Percentiles rank a stretch among this genome's conserved stretches.
Conservation (phyloP, 2,888 invertebrate genomes). For the Scaptomyza polygonia region DNA sequence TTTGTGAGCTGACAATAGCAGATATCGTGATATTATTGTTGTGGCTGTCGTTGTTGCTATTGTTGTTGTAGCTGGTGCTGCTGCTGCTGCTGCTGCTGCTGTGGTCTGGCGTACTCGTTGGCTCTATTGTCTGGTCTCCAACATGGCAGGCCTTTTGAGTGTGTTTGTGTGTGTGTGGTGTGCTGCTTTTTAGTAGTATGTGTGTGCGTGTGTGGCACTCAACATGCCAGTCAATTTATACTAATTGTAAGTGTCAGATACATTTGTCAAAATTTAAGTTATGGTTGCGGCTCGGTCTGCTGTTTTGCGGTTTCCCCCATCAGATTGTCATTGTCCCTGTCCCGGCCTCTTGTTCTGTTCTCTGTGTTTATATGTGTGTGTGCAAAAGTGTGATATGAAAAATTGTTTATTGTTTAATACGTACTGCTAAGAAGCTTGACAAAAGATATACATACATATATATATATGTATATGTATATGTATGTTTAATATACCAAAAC, state of each 20-base stretch:
- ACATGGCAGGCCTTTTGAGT: constrained; percentile 38
- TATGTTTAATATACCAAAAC: constrained; percentile 1
- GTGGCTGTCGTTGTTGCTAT: constrained; percentile 41
- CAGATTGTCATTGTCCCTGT: constrained; percentile 51
- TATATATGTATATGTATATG: too few species aligned
- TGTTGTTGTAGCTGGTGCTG: constrained; percentile 38
- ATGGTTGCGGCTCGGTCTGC: constrained; percentile 67
- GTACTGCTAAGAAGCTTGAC: constrained; percentile 63
- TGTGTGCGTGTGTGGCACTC: constrained; percentile 74
- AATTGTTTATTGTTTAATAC: constrained; percentile 73
- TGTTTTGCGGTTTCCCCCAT: constrained; percentile 62
- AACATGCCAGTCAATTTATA: constrained; percentile 81
- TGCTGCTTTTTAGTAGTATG: constrained; percentile 14
- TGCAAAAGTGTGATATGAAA: constrained; percentile 57
- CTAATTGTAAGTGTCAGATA: constrained; percentile 80
- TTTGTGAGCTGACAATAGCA: constrained; percentile 77
- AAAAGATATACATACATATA: constrained; percentile 36
- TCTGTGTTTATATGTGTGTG: constrained; percentile 17
- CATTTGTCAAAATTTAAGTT: constrained; percentile 80
- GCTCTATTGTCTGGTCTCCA: constrained; percentile 67
- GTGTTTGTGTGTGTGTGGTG: constrained; percentile 1
- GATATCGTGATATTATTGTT: constrained; percentile 79
- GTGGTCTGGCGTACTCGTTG: constrained; percentile 65
- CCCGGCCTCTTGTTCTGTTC: constrained; percentile 26
- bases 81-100: constrained; percentile 34